Percentiles rank a stretch among this genome's conserved stretches.
These are phyloP conservation scores for Aleiodes testaceus DNA, from an alignment of 2,888 invertebrate species.

Conservation along the genomic window DNA sequence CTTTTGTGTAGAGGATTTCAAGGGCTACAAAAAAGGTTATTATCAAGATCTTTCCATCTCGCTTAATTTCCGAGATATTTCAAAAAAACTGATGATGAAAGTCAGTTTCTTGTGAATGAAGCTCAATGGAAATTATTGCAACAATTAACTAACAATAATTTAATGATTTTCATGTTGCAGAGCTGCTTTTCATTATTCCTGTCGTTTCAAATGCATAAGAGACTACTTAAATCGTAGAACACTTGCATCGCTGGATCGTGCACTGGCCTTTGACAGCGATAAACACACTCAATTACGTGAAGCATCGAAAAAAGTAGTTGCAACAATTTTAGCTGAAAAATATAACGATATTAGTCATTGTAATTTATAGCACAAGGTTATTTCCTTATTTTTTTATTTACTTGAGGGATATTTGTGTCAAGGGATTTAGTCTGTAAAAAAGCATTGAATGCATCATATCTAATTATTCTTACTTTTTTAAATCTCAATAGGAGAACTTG, in stretches of 20 bases:
- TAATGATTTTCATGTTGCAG: constrained; percentile 50
- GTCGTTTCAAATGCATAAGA: constrained; percentile 47
- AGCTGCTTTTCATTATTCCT: constrained; percentile 47
- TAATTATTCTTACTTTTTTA: neutral
- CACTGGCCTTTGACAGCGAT: constrained; percentile 49
- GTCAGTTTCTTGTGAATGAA: no score
- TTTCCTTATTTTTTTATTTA: neutral
- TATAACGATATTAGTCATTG: neutral
- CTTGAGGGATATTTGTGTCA: neutral
- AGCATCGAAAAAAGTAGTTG: constrained; percentile 8
- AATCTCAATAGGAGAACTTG: neutral
- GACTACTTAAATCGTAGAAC: constrained; percentile 48
- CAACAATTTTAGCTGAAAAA: neutral
- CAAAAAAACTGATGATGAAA: no score
- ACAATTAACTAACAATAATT: neutral
- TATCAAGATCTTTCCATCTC: no score
- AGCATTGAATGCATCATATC: neutral
- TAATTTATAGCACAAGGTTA: constrained; percentile 10
- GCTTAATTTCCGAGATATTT: no score
- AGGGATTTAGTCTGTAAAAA: constrained; percentile 5
- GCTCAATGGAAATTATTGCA: neutral
- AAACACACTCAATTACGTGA: constrained; percentile 48
- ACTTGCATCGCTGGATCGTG: constrained; percentile 48
- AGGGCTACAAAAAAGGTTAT: no score
- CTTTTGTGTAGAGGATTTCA: no score